phyloP scores from a whole-genome alignment of 1,140 invertebrate genomes.

The Ceratitis capitata region DNA sequence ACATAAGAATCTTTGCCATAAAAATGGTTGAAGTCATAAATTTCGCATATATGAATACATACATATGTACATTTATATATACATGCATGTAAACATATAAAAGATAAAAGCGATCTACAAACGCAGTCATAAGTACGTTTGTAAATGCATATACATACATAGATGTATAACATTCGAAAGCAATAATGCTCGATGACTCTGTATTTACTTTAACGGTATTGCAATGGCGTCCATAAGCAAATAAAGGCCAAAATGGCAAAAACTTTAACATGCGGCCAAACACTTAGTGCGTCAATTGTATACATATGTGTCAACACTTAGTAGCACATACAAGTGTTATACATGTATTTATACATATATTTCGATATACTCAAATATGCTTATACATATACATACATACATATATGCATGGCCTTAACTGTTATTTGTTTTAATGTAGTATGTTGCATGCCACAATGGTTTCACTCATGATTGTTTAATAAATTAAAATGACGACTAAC shows the following conservation, averaged over 20 bases:
- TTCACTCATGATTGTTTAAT: constrained; percentile 28
- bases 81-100: neutral
- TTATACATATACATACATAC: neutral
- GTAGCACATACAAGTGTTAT: neutral
- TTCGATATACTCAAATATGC: neutral
- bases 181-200: neutral
- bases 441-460: constrained; percentile 28
- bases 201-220: neutral
- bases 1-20: neutral
- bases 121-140: neutral
- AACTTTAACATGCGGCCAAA: neutral
- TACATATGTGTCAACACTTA: neutral
- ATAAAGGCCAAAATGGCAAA: neutral
- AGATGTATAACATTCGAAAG: neutral
- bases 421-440: constrained; percentile 11
- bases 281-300: neutral
- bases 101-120: too few relatives aligned
- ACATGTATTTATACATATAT: neutral
- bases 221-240: neutral
- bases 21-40: constrained; percentile 13
- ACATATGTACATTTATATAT: neutral
- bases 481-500: constrained; percentile 36
- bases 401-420: neutral
- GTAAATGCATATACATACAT: neutral
- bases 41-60: neutral